These are phyloP conservation scores for Sparus aurata DNA, from an alignment of 2,797 vertebrate genomes.

Conservation along the genomic window DNA sequence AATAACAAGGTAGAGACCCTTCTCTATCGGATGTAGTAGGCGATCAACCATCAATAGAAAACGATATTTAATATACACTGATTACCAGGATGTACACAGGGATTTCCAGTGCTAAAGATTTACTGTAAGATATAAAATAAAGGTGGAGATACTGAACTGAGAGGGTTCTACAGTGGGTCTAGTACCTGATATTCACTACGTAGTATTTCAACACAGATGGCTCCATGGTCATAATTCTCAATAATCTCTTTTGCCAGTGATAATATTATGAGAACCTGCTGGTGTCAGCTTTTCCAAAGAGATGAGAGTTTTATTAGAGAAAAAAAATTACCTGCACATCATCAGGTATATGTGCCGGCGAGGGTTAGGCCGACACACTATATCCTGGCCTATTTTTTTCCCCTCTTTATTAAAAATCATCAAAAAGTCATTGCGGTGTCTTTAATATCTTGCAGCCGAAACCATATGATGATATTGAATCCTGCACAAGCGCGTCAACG, in stretches of 20 bases:
- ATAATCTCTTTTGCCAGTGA: conserved; percentile 34
- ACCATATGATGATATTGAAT: conserved; percentile 12
- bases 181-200: background rate
- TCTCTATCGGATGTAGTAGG: background rate
- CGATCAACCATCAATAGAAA: background rate
- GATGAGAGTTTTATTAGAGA: conserved; percentile 36
- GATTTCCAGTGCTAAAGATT: background rate
- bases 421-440: conserved; percentile 6
- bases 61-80: background rate
- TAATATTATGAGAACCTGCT: conserved; percentile 38
- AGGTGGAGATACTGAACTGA: background rate
- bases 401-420: conserved; percentile 55
- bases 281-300: conserved; percentile 53
- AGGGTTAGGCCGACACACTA: conserved; percentile 29
- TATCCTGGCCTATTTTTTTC: conserved; percentile 10
- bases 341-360: conserved; percentile 24
- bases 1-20: background rate
- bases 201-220: conserved; percentile 21
- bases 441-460: conserved; percentile 19
- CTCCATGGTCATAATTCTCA: conserved; percentile 14
- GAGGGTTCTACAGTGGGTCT: no score
- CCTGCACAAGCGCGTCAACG: background rate
- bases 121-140: background rate
- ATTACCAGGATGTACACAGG: background rate
- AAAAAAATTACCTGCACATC: conserved; percentile 36